Base-by-base conservation (phyloP, 1,140 invertebrate genomes). In the Agrypnia vestita region DNA sequence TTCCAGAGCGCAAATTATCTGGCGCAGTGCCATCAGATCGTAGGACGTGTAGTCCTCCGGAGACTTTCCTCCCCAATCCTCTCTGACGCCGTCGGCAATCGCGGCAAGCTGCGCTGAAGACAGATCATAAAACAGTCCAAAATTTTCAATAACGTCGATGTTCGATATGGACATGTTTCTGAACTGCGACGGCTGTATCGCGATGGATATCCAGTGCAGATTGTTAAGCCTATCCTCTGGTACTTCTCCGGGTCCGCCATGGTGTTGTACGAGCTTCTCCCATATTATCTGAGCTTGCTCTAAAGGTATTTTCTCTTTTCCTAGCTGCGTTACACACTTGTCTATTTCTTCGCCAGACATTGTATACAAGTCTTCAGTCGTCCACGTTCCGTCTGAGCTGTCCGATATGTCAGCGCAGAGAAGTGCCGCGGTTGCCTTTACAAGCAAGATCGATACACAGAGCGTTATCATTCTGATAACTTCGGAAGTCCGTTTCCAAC, bases 1-100 rank as follows among this genome's bases (percentile, higher is more conserved):
- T 35, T 90, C 89, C 67, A 90, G 90, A 8, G 85, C 87, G 79
- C 90, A 91, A 4, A 91, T 72, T 49, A 91, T 89, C 80, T 91
- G 87, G 75, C 85, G 83, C 9, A 91, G 80, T 3, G 88, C 88
- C 47, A 61, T 84, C 51, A 91, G 82, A 84, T 91, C 90, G 49
- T 88, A 90, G 44, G 83, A 86, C 0, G 89, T 89, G 53, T 90
- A 90, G 73, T 91, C 88, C 82, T 90, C 87, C 4, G 88, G 87
- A 4, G 85, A 82, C 84, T 91, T 91, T n/a, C 76, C 83, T n/a
- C 86, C 86, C 85, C 89, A 91, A 74, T 90, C 87, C 78, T 88
- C 84, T 4, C 86, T 84, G 0, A 91, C 86, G 3, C 87, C 83
- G 43, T 86, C 84, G 6, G 87, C 88, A n/a, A 91, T 86, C 8